Evolutionary conservation across 2,888 invertebrate genomes (phyloP), one percentile per base, ranked within the genome.

Genomic region (Leucophenga montana): DNA sequence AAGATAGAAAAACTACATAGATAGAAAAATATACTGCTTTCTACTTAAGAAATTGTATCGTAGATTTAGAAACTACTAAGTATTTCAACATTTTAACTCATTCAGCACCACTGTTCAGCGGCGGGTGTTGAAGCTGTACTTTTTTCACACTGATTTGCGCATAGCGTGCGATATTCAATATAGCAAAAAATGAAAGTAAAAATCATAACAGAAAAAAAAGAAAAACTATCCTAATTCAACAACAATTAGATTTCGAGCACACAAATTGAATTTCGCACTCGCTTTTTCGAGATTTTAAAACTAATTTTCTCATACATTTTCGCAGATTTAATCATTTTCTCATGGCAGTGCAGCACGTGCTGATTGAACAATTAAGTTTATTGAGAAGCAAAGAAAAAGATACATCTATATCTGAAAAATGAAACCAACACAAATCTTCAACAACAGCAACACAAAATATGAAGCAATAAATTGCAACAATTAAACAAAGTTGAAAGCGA

Each of bases 401-500:
- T 5, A 11, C 39, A 39, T 3, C 4, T 27, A 39, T 5, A 39
- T 39, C 39, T 39, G 16, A 39, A 61, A 39, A 31, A 18, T 33
- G 33, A 53, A 50, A 14, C 69, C 68, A 62, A 53, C 14, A 66
- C 62, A 69, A 33, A 65, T 18, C 44, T 54, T 33, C 44, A 67
- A 31, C 44, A n/a, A 22, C 59, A 59, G 16, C 67, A 53, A 48
- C 59, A 56, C 16, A 31, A n/a, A n/a, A n/a, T n/a, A 68, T 27
- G 59, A 70, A 1, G 62, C 62, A 61, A 71, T 69, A 71, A 75
- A 74, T 76, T 70, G 74, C 74, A 69, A 73, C 76, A 71, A 76
- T 81, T 82, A 76, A 73, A 62, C 20, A n/a, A 16, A 33, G 44
- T 70, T 53, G 67, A 57, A 71, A 72, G 54, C 70, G 20, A 57